Evolutionary conservation across 2,888 invertebrate genomes (phyloP).

Genomic region (Magallana nippona): DNA sequence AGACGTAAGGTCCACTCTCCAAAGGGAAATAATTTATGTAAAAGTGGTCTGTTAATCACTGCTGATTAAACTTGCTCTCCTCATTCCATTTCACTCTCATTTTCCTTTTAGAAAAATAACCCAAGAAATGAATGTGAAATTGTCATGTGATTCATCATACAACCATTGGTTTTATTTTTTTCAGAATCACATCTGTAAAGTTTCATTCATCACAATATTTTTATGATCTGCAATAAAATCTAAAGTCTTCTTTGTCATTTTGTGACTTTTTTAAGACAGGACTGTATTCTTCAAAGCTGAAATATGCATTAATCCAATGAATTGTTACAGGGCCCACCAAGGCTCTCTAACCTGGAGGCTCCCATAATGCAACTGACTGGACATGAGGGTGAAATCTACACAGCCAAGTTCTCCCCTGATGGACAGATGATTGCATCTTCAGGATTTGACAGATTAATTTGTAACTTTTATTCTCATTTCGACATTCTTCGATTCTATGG

Average conservation of each 20-base stretch:
- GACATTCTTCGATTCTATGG: neutral
- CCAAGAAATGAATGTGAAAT: no score
- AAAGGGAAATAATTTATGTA: no score
- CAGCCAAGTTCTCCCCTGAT: slow-evolving; percentile 96
- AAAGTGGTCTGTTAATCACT: no score
- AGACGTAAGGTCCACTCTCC: no score
- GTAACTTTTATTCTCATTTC: slow-evolving; percentile 85
- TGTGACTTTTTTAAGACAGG: neutral
- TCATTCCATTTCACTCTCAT: no score
- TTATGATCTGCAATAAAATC: neutral
- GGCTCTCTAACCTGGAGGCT: slow-evolving; percentile 93
- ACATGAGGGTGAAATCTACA: slow-evolving; percentile 97
- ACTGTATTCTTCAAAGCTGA: neutral
- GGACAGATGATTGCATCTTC: slow-evolving; percentile 95
- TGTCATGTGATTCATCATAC: no score
- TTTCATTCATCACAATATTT: no score
- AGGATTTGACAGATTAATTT: slow-evolving; percentile 96
- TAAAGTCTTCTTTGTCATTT: no score
- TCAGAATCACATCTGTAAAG: no score
- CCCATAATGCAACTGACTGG: slow-evolving; percentile 98
- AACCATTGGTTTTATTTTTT: no score
- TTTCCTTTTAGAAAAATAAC: no score
- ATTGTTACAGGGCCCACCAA: slow-evolving; percentile 67
- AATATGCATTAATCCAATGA: neutral
- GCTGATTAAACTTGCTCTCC: no score